Percentiles rank a stretch among this genome's conserved stretches.
These are phyloP conservation scores for Amphimedon queenslandica DNA, from an alignment of 37 sponge, comb jelly and placozoan genomes.

Conservation along the genomic window DNA sequence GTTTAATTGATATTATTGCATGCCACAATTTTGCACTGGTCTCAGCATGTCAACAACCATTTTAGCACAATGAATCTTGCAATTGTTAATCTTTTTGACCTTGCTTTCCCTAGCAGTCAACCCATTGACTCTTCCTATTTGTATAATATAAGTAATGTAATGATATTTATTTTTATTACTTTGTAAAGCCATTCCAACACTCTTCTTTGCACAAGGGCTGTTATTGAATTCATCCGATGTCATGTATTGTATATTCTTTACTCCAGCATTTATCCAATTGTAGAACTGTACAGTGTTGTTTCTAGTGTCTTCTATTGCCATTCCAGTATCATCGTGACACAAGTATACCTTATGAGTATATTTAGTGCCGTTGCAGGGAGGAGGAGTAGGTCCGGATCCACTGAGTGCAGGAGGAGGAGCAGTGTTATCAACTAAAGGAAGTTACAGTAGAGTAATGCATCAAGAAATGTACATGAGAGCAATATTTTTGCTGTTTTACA, in stretches of 20 bases:
- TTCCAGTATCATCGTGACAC: not conserved
- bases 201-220: not conserved
- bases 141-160: not conserved
- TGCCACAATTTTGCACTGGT: too few relatives aligned
- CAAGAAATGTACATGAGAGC: not conserved
- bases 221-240: not conserved
- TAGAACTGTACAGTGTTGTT: constrained; percentile 10
- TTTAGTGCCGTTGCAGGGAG: not conserved
- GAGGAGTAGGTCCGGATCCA: constrained; percentile 16
- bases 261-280: constrained; percentile 18
- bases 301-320: constrained; percentile 28
- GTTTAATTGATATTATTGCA: not conserved
- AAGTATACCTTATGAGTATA: constrained; percentile 36
- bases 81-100: constrained; percentile 23
- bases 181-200: too few relatives aligned
- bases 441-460: not conserved
- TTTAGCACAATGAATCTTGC: constrained; percentile 24
- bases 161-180: too few relatives aligned
- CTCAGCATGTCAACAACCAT: constrained; percentile 38
- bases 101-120: constrained; percentile 14
- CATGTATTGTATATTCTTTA: not conserved
- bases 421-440: not conserved
- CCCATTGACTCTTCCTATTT: constrained; percentile 38
- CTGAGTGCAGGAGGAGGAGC: not conserved
- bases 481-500: not conserved